Evolutionary conservation across 2,797 vertebrate species (phyloP), one percentile per base, ranked within the genome.

Genomic region (Neopelma chrysocephalum): DNA sequence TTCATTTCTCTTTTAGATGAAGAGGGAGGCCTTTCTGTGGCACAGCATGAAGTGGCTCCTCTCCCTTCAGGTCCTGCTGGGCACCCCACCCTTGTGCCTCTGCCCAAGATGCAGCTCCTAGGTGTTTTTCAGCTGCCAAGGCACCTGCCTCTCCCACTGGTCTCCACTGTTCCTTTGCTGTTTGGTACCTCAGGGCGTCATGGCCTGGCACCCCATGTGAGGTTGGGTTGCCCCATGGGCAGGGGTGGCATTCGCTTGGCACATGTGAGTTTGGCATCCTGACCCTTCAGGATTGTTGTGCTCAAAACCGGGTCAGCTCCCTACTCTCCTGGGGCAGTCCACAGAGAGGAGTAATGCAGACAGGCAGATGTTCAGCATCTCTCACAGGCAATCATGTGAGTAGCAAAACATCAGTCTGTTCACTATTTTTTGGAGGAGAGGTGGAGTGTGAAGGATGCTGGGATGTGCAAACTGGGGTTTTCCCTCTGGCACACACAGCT

Each of bases 251-350:
- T 34, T 65, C 3, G 7, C 47, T 69, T 60, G 64, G 79, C 76
- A 29, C 7, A 5, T 43, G 51, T 1, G 27, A 43, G 45, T 27
- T 17, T 89, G 83, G 70, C 66, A 4, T 87, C 70, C 89, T 60
- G 61, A 58, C 72, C 27, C 22, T 27, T 60, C 0, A 0, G 43
- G 83, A 54, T 12, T 84, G 53, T 54, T 2, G 0, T 0, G 1
- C 78, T 92, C 5, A 9, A 51, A 73, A 51, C 31, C 2, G 0
- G 58, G 27, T 58, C 81, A 91, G 75, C 48, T 42, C 12, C 38
- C 17, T 0, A 1, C 51, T 69, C 47, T 73, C 27, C 47, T 32
- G 75, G 43, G 66, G 62, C 47, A 65, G 47, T 62, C 53, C 25
- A 19, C 0, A 0, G 1, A n/a, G 45, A 54, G 66, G n/a, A 58